Evolutionary conservation across 2,797 vertebrate species (phyloP).

Genomic region (Brotula barbata): DNA sequence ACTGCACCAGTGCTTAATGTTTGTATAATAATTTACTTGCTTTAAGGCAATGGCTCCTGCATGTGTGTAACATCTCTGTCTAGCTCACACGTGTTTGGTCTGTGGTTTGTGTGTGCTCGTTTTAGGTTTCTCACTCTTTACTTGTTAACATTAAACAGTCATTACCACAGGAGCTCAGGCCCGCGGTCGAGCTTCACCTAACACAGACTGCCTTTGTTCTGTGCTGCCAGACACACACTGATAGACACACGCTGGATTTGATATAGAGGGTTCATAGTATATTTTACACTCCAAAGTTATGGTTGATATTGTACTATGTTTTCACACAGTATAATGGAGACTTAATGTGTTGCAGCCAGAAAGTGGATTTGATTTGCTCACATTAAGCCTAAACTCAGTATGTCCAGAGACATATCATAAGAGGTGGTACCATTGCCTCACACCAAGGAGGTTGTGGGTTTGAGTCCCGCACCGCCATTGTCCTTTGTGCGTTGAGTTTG

Average conservation of each 20-base stretch:
- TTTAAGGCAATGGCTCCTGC: neutral
- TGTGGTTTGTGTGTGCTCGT: conserved; percentile 21
- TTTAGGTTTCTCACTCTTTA: conserved; percentile 36
- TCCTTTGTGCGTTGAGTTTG: no score
- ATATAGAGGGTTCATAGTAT: neutral
- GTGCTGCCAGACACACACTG: neutral
- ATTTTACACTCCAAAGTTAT: neutral
- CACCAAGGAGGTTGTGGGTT: no score
- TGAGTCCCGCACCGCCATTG: no score
- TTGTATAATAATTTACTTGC: conserved; percentile 26
- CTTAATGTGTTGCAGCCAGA: conserved; percentile 9
- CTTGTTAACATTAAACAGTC: conserved; percentile 34
- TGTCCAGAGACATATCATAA: conserved; percentile 1
- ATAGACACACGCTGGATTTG: conserved; percentile 13
- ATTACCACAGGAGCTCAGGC: conserved; percentile 28
- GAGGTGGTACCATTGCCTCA: no score
- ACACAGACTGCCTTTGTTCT: conserved; percentile 50
- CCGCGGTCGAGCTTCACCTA: conserved; percentile 24
- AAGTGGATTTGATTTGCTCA: neutral
- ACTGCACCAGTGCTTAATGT: neutral
- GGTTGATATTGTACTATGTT: no score
- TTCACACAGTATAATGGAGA: neutral
- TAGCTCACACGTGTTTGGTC: conserved; percentile 13
- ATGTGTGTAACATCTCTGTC: conserved; percentile 12
- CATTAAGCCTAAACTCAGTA: neutral